Conservation (phyloP, 1,140 invertebrate species). For the Bombus breviceps region DNA sequence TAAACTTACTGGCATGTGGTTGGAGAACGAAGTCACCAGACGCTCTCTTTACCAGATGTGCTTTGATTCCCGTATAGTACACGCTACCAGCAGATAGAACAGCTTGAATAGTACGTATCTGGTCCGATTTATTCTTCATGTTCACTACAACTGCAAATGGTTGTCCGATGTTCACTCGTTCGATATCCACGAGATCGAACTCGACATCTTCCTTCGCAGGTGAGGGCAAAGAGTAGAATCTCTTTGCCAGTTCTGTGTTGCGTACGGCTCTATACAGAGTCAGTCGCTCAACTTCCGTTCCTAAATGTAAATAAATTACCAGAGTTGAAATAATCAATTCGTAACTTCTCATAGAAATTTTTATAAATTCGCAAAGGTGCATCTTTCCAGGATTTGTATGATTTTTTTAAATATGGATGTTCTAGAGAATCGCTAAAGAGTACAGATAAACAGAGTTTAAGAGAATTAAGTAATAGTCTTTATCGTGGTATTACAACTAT, state of each 20-base stretch:
- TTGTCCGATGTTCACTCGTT: slow-evolving; percentile 87
- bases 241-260: slow-evolving; percentile 85
- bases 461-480: too few species aligned
- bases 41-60: slow-evolving; percentile 87
- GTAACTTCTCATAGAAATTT: background rate
- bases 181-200: slow-evolving; percentile 88
- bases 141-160: slow-evolving; percentile 86
- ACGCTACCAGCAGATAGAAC: slow-evolving; percentile 87
- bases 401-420: too few species aligned
- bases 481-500: too few species aligned
- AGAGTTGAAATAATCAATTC: background rate
- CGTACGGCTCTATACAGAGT: slow-evolving; percentile 88
- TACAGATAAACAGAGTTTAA: too few species aligned
- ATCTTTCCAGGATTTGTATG: background rate
- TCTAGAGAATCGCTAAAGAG: too few species aligned
- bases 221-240: slow-evolving; percentile 85
- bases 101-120: slow-evolving; percentile 85
- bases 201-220: slow-evolving; percentile 85
- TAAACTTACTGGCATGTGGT: slow-evolving; percentile 83
- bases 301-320: slow-evolving; percentile 63
- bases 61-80: slow-evolving; percentile 90
- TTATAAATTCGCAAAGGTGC: too few species aligned
- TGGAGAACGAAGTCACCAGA: slow-evolving; percentile 85
- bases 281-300: slow-evolving; percentile 86
- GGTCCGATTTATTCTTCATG: slow-evolving; percentile 86